phyloP scores from a whole-genome alignment of 2,113 vertebrate genomes.

The Nansenia antarctica region DNA sequence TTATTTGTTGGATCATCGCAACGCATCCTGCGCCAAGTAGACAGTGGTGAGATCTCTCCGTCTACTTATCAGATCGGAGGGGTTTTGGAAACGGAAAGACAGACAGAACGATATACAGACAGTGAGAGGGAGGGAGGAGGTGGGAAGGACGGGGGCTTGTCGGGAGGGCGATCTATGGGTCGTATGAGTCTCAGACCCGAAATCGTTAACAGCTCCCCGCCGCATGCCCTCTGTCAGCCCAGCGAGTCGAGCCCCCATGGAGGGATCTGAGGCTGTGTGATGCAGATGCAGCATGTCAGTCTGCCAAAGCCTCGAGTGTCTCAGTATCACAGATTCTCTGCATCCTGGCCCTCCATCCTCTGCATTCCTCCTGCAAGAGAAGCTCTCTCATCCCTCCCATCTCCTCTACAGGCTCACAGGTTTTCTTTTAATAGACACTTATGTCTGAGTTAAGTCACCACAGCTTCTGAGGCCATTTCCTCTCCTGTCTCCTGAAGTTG shows the following conservation, averaged over 20 bases:
- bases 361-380: neutral
- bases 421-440: conserved; percentile 14
- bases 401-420: neutral
- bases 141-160: conserved; percentile 4
- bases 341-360: neutral
- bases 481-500: conserved; percentile 41
- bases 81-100: no score
- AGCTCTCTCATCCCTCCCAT: neutral
- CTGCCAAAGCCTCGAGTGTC: neutral
- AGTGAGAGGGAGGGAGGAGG: neutral
- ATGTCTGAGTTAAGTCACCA: neutral
- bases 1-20: neutral
- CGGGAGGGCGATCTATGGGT: conserved; percentile 17
- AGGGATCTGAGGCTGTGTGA: neutral
- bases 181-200: conserved; percentile 22
- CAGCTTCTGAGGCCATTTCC: conserved; percentile 12
- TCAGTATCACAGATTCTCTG: neutral
- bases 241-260: neutral
- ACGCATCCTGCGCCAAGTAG: neutral
- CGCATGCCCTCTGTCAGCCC: neutral
- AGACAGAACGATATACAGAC: neutral
- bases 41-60: conserved; percentile 31
- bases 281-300: neutral
- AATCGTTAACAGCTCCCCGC: neutral
- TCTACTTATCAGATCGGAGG: conserved; percentile 34